These are phyloP conservation scores for Hyphantria cunea DNA, from an alignment of 1,140 invertebrate genomes.

Conservation along the genomic window DNA sequence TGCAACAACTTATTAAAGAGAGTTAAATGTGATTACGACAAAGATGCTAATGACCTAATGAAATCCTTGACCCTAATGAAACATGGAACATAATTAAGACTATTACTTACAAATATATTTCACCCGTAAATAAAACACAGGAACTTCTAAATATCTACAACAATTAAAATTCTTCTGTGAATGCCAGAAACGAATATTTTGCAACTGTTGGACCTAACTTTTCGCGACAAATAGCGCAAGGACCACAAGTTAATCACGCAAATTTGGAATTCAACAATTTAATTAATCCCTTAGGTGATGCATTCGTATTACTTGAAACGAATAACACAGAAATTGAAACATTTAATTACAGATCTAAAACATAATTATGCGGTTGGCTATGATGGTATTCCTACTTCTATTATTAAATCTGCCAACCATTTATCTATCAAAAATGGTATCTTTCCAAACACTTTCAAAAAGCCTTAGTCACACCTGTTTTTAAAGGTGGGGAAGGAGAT, in stretches of 20 bases:
- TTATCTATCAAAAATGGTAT: conserved; percentile 9
- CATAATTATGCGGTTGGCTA: conserved; percentile 16
- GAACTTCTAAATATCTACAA: not conserved
- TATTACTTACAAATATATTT: not conserved
- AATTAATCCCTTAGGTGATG: not conserved
- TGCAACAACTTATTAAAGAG: not conserved
- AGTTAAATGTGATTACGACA: not conserved
- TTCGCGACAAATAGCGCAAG: not conserved
- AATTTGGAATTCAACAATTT: not conserved
- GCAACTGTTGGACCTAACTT: too few species aligned
- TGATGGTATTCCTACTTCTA: conserved; percentile 15
- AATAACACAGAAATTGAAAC: conserved; percentile 12
- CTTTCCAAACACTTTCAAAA: conserved; percentile 24
- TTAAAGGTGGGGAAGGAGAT: conserved; percentile 25
- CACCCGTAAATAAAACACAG: too few species aligned
- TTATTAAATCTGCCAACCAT: conserved; percentile 18
- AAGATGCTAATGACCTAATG: not conserved
- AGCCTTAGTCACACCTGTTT: conserved; percentile 22
- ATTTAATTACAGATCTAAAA: too few species aligned
- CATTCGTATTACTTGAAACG: conserved; percentile 25
- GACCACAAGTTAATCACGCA: not conserved
- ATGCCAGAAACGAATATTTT: not conserved
- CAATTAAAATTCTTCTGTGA: not conserved
- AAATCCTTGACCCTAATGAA: not conserved
- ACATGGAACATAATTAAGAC: not conserved